These are phyloP conservation scores for Zophobas atratus DNA, from an alignment of 1,140 invertebrate genomes.

Conservation along the genomic window DNA sequence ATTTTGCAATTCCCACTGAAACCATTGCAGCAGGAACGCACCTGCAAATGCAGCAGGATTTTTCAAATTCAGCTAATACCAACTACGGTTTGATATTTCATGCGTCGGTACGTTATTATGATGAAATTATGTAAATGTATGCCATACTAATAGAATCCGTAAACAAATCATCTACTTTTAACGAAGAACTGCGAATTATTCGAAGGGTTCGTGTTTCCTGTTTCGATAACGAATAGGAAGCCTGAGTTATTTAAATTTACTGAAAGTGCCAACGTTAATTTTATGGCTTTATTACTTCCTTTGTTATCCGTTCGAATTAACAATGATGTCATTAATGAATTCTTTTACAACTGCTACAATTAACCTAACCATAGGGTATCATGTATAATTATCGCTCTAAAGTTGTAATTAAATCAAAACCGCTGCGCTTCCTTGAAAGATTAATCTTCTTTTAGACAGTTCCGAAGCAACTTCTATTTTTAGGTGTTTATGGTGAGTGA, in stretches of 20 bases:
- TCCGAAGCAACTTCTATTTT: slow-evolving; percentile 9
- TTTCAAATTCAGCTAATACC: slow-evolving; percentile 4
- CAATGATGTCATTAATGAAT: slow-evolving; percentile 26
- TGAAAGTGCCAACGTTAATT: neutral
- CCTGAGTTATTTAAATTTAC: neutral
- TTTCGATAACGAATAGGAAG: slow-evolving; percentile 12
- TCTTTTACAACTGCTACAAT: slow-evolving; percentile 5
- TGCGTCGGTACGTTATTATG: neutral
- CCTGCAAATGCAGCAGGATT: slow-evolving; percentile 9
- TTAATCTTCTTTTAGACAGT: slow-evolving; percentile 18
- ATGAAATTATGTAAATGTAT: too few species aligned
- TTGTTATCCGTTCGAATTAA: slow-evolving; percentile 10
- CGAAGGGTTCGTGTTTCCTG: slow-evolving; percentile 5
- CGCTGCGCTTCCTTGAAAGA: neutral
- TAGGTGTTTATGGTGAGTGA: slow-evolving; percentile 24
- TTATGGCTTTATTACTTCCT: slow-evolving; percentile 39
- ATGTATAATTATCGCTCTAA: slow-evolving; percentile 1
- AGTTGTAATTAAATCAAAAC: slow-evolving; percentile 19
- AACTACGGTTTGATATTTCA: neutral
- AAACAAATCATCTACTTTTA: neutral
- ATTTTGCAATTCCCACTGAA: neutral
- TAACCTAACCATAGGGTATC: slow-evolving; percentile 16
- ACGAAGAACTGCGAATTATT: slow-evolving; percentile 5
- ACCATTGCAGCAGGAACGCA: slow-evolving; percentile 1
- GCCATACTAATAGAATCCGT: neutral